Percentiles rank a stretch among this genome's conserved stretches.
Conservation (phyloP, 2,888 invertebrate genomes). For the Callimorpha dominula region DNA sequence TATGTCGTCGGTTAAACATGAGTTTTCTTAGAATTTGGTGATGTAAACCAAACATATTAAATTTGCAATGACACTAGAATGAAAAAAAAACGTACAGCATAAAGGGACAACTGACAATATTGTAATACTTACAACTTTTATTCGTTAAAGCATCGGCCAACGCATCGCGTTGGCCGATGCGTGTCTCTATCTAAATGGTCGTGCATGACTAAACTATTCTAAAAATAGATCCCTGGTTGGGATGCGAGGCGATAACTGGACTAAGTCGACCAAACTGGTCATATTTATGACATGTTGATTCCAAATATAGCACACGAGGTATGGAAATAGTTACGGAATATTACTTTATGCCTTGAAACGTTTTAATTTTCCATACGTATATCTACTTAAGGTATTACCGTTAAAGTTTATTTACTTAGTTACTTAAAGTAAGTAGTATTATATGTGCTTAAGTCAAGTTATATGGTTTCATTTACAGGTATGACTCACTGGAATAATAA, state of each 20-base stretch:
- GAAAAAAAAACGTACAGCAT: background rate
- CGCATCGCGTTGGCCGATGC: too few species aligned
- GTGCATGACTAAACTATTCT: constrained; percentile 73
- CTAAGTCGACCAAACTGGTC: constrained; percentile 70
- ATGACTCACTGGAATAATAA: constrained; percentile 32
- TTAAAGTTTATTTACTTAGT: constrained; percentile 23
- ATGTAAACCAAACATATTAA: background rate
- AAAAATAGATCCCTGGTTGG: constrained; percentile 71
- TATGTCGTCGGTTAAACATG: too few species aligned
- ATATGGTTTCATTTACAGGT: constrained; percentile 12
- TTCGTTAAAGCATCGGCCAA: constrained; percentile 30
- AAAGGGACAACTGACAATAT: constrained; percentile 19
- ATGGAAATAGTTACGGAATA: constrained; percentile 55
- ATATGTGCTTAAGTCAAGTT: constrained; percentile 20
- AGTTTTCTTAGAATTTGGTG: background rate
- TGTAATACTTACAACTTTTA: constrained; percentile 34
- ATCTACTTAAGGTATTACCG: constrained; percentile 39
- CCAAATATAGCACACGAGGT: constrained; percentile 68
- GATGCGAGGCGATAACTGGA: constrained; percentile 76
- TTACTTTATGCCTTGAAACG: constrained; percentile 31
- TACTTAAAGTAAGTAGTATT: constrained; percentile 23
- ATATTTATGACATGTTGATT: constrained; percentile 63
- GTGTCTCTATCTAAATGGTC: constrained; percentile 62
- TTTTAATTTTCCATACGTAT: background rate
- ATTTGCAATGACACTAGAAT: background rate